These are phyloP conservation scores for Podabrus alpinus DNA, from an alignment of 2,888 invertebrate species.

Conservation along the genomic window DNA sequence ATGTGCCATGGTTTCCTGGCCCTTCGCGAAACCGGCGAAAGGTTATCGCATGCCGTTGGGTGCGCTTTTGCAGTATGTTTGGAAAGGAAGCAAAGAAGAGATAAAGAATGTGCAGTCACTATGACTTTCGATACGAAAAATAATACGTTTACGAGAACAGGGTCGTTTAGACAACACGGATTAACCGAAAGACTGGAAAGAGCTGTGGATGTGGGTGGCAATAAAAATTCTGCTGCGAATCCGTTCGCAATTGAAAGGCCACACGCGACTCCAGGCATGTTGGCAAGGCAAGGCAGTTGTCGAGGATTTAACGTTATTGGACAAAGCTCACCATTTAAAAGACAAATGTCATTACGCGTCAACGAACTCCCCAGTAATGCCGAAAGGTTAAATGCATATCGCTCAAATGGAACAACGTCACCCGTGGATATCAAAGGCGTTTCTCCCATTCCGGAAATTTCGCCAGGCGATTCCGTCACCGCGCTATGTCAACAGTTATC, in stretches of 20 bases:
- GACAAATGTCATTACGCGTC: conserved; percentile 92
- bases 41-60: conserved; percentile 97
- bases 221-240: conserved; percentile 69
- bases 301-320: conserved; percentile 80
- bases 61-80: conserved; percentile 98
- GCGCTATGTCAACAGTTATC: conserved; percentile 79
- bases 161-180: conserved; percentile 87
- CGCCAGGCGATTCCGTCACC: conserved; percentile 69
- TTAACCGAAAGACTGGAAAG: conserved; percentile 75
- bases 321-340: conserved; percentile 89
- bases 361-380: conserved; percentile 95
- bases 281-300: conserved; percentile 95
- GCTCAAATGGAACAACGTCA: conserved; percentile 43
- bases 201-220: conserved; percentile 37
- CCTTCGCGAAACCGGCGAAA: conserved; percentile 93
- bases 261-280: conserved; percentile 91
- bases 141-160: conserved; percentile 87
- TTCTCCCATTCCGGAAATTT: conserved; percentile 78
- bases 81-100: conserved; percentile 95
- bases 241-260: conserved; percentile 95
- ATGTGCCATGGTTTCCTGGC: conserved; percentile 99
- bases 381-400: conserved; percentile 69
- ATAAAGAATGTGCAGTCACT: conserved; percentile 93
- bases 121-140: conserved; percentile 91
- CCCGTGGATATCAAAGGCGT: conserved; percentile 56